Evolutionary conservation across 2,888 invertebrate genomes (phyloP).

Genomic region (Thera obeliscata): DNA sequence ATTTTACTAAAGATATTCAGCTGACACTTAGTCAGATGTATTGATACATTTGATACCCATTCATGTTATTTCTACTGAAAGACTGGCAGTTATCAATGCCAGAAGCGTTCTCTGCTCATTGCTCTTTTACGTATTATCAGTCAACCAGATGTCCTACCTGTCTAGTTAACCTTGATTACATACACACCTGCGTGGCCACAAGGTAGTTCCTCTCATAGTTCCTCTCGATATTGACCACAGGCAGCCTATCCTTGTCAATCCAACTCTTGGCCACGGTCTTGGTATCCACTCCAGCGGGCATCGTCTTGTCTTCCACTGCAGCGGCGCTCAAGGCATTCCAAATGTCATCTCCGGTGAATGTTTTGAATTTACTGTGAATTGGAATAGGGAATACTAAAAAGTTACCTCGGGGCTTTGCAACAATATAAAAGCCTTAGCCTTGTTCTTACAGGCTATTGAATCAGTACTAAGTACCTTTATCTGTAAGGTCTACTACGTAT

Average conservation of each 20-base stretch:
- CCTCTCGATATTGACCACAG: slow-evolving; percentile 88
- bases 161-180: background rate
- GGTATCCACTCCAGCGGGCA: slow-evolving; percentile 80
- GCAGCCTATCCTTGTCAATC: slow-evolving; percentile 92
- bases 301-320: slow-evolving; percentile 84
- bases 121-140: no score
- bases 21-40: no score
- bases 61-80: background rate
- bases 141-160: no score
- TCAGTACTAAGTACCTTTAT: no score
- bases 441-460: no score
- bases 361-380: slow-evolving; percentile 86
- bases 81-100: no score
- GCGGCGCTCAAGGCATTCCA: slow-evolving; percentile 90
- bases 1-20: background rate
- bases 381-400: background rate
- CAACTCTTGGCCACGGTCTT: slow-evolving; percentile 91
- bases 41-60: no score
- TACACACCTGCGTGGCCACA: slow-evolving; percentile 85
- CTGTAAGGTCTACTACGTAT: no score
- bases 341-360: slow-evolving; percentile 91
- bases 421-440: no score
- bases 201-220: slow-evolving; percentile 87
- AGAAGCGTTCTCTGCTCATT: no score
- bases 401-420: no score